Base-by-base conservation (phyloP, 1,140 invertebrate species). In the Ceratitis capitata region DNA sequence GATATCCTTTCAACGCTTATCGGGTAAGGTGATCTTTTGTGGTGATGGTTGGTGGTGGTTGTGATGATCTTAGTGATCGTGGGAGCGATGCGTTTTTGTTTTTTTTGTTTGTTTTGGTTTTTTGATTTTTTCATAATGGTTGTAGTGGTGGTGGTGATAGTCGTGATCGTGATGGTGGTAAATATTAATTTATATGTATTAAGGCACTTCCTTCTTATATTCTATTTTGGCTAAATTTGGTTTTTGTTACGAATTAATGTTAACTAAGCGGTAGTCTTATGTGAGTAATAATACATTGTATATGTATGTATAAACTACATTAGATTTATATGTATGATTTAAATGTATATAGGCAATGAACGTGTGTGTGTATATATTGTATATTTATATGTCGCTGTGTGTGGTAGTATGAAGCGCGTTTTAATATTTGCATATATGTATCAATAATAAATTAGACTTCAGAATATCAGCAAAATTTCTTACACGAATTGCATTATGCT, bases 181-280 rank as follows among this genome's bases (percentile, higher is more conserved):
- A 78, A 78, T 45, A 26, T 64, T 78, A 47, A 45, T 78, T n/a
- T n/a, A n/a, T n/a, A 78, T 23, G 45, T n/a, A 23, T 78, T 39
- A 35, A 78, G 39, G 39, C 69, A 78, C 69, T 78, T 78, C 39
- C 39, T 78, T 45, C 69, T 78, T 78, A 78, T 78, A 78, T 78
- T n/a, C 69, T 78, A 78, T 78, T 14, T n/a, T 47, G 39, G 69
- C 9, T 78, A 45, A 45, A 45, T 78, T 45, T 45, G 39, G 19
- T 26, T 78, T 78, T 26, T 10, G 9, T 78, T 45, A 14, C 32
- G 10, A 45, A 78, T 78, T 42, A n/a, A 78, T 45, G 69, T 78
- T 23, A 78, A 78, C 69, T 78, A 78, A 42, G 39, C 69, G 10
- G 32, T 45, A 78, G n/a, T 26, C 39, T 69, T 61, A 61, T 69